Evolutionary conservation across 2,113 vertebrate species (phyloP), one percentile per base, ranked within the genome.

Genomic region (Prietella phreatophila): DNA sequence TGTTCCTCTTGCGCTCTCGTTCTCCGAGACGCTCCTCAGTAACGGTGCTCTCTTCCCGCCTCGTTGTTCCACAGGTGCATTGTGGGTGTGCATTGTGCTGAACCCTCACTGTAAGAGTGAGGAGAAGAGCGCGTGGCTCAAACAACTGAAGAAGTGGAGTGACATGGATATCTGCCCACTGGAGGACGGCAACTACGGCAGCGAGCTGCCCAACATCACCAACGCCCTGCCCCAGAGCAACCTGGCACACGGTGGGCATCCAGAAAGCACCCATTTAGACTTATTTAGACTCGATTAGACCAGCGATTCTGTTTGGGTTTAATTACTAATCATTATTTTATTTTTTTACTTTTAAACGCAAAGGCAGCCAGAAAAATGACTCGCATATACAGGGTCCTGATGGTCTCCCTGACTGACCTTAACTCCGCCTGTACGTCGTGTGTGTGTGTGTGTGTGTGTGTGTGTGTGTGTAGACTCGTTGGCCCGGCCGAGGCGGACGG

Each of bases 31-130:
- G 33, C 73, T 73, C 81, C 76, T 78, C 19, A 65, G 36, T 83
- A 60, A 61, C 83, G 33, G 17, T 42, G 11, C n/a, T 22, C 85
- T 76, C 69, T 90, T 1, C 67, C 4, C 53, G 47, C 86, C 88
- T 94, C 97, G 97, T 97, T 94, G 97, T 97, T 0, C 93, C 99
- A 92, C 95, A 99, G 98, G 98, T 94, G 98, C 98, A 0, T 93
- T 99, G 92, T 99, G 98, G 98, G 98, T 99, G 85, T 99, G 98
- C 0, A 97, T 99, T 83, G 98, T 99, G 93, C 92, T 99, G 78
- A 99, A 99, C 94, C 98, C 98, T 0, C 98, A 99, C 93, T 99
- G 98, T 92, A 99, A 99, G 93, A 96, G 97, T 82, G 98, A 99
- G 82, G 98, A 99, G 94, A 99, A 99, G 92, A 96, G 94, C 87